phyloP scores from a whole-genome alignment of 2,888 invertebrate species.

The Tiphia femorata region DNA sequence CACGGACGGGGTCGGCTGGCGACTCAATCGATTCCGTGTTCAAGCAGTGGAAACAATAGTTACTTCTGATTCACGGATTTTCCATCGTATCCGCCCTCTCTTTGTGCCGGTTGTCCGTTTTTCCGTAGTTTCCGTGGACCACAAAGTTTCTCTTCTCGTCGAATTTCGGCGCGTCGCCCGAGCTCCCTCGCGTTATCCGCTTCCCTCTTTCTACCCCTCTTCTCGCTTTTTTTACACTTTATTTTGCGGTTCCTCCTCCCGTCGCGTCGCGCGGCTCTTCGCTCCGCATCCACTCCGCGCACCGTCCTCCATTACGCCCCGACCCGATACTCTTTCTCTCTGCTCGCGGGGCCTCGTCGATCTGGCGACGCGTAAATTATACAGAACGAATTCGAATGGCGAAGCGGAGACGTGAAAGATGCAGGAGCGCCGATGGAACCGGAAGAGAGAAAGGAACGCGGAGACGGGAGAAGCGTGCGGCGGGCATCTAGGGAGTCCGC shows the following conservation, averaged over 20 bases:
- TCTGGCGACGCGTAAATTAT: no score
- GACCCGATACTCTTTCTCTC: neutral
- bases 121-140: slow-evolving; percentile 36
- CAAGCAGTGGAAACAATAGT: neutral
- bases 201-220: slow-evolving; percentile 16
- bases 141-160: slow-evolving; percentile 32
- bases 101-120: slow-evolving; percentile 42
- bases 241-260: slow-evolving; percentile 20
- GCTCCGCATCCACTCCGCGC: slow-evolving; percentile 2
- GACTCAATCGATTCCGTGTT: slow-evolving; percentile 7
- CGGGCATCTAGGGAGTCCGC: no score
- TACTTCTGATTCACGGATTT: slow-evolving; percentile 20
- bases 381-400: no score
- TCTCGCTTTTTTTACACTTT: slow-evolving; percentile 15
- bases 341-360: no score
- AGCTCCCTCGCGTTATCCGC: neutral
- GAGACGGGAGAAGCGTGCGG: no score
- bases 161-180: slow-evolving; percentile 27
- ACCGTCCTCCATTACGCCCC: neutral
- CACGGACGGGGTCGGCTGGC: neutral
- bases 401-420: no score
- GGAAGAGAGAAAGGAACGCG: no score
- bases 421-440: no score
- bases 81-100: slow-evolving; percentile 31
- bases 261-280: slow-evolving; percentile 25